A percentile compares a stretch with the other conserved stretches of the same genome.
phyloP scores from a whole-genome alignment of 2,888 invertebrate species.

The Lasioglossum vierecki region DNA sequence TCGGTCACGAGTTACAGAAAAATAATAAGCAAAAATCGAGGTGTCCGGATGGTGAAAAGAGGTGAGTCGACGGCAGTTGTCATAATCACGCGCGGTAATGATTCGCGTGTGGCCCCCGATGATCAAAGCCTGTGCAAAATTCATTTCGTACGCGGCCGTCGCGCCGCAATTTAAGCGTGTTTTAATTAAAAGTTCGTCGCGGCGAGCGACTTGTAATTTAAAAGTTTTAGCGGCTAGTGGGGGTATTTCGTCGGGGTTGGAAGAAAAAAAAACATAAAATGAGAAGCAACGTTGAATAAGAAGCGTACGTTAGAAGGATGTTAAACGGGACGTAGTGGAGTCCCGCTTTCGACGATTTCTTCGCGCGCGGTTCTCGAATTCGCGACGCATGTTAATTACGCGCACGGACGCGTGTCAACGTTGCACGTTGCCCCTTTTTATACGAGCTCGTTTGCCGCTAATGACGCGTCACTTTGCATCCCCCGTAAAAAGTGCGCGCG shows the following conservation, averaged over 20 bases:
- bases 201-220: slow-evolving; percentile 29
- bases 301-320: neutral
- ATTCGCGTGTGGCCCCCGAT: neutral
- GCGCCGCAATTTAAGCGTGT: slow-evolving; percentile 35
- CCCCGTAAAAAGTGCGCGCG: slow-evolving; percentile 40
- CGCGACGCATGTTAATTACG: slow-evolving; percentile 43
- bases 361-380: slow-evolving; percentile 20
- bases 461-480: slow-evolving; percentile 50
- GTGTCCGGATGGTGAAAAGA: neutral
- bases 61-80: neutral
- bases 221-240: slow-evolving; percentile 22
- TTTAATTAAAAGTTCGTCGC: slow-evolving; percentile 46
- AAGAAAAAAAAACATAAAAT: neutral
- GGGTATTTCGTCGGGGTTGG: neutral
- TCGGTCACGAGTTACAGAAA: neutral
- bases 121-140: slow-evolving; percentile 12
- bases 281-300: slow-evolving; percentile 11
- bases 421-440: slow-evolving; percentile 20
- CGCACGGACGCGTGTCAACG: slow-evolving; percentile 7
- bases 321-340: slow-evolving; percentile 5
- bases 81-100: neutral
- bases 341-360: neutral
- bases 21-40: neutral
- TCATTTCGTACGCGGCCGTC: slow-evolving; percentile 15
- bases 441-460: slow-evolving; percentile 46